These are phyloP conservation scores for Pollenia labialis DNA, from an alignment of 2,888 invertebrate genomes.

Conservation along the genomic window DNA sequence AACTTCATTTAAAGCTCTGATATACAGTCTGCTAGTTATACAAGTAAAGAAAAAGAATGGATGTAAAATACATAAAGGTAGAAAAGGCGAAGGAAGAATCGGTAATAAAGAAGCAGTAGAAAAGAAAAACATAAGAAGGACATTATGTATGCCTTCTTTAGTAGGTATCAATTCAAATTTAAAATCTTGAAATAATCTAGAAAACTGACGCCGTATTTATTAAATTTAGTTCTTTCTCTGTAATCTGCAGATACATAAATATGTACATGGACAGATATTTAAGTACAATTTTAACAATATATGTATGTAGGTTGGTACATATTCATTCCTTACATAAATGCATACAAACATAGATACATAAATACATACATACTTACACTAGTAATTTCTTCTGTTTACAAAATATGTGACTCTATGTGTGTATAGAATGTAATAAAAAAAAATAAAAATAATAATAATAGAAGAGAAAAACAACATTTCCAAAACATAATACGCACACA, in stretches of 20 bases:
- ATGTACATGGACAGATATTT: neutral
- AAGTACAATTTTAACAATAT: too few species aligned
- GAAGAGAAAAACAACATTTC: neutral
- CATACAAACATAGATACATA: conserved; percentile 28
- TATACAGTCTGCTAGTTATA: too few species aligned
- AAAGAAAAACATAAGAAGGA: conserved; percentile 32
- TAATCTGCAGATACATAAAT: conserved; percentile 31
- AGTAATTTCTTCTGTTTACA: neutral
- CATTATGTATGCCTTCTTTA: conserved; percentile 34
- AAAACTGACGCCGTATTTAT: conserved; percentile 9
- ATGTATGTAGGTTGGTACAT: too few species aligned
- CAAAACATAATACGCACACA: neutral
- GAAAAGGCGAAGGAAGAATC: neutral
- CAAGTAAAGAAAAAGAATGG: neutral
- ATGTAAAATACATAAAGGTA: neutral
- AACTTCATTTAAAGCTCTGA: too few species aligned
- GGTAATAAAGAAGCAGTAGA: neutral
- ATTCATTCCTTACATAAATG: neutral
- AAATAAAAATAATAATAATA: neutral
- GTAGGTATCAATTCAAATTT: conserved; percentile 36
- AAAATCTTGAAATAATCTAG: conserved; percentile 31
- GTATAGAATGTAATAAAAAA: neutral
- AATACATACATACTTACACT: neutral
- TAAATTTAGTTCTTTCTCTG: conserved; percentile 15
- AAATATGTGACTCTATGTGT: neutral